Base-by-base conservation (phyloP, 2,888 invertebrate genomes). In the Nyleta sp. region DNA sequence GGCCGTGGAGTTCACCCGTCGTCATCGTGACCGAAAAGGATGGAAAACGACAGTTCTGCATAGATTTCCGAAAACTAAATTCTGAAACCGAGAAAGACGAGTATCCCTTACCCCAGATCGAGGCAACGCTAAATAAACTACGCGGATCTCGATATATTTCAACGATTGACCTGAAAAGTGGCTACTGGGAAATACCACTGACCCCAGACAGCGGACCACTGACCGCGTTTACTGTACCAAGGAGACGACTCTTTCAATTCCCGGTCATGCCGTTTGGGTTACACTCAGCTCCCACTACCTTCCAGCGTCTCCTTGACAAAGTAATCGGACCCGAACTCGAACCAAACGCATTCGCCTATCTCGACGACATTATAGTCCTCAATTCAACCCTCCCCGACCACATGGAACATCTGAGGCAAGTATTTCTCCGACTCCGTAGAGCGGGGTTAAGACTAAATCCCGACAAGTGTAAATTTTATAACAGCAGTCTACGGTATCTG, bases 211-310 rank as follows among this genome's bases (percentile, higher is more conserved):
- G 28, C 28, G 10, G 2, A 15, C 28, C 24, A 10, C 3, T 57
- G 10, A 57, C 28, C 10, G 57, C 57, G 4, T 57, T 48, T 20
- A 48, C 62, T 1, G 48, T 48, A 33, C 46, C 48, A 1, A 46
- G 48, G 5, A 7, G 44, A 2, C 46, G 48, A 8, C 35, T 62
- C 1, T 11, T 33, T 2, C 62, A 28, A 4, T 28, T 28, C 28
- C 7, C 7, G 28, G 28, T 28, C 11, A 35, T 35, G 35, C 35
- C 35, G 5, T 35, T 35, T 11, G 35, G 35, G 13, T n/a, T 35
- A 13, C 35, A 35, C 4, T 35, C 35, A 2, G 35, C 35, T 35
- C 13, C 35, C 7, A 11, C 35, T 13, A 35, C 35, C 1, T 35
- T 35, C 13, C 35, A 62, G 5, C 33, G 28, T 8, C 28, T 28